A percentile compares a stretch with the other conserved stretches of the same genome.
Evolutionary conservation across 2,113 vertebrate species (phyloP).

Genomic region (Mus musculus): GRCm39 chr3:49983001-49983500

Average conservation of each 20-base stretch:
- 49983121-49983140: neutral
- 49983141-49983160: neutral
- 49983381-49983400: neutral
- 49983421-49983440: neutral
- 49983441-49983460: neutral
- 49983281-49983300: neutral
- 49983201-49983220: neutral
- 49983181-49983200: neutral
- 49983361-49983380: neutral
- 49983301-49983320: neutral
- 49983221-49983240: neutral
- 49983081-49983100: neutral
- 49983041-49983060: neutral
- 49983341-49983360: neutral
- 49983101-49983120: neutral
- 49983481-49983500: neutral
- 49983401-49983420: neutral
- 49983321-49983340: no score
- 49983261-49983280: neutral
- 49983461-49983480: neutral
- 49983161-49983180: neutral
- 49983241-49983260: no score
- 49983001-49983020: neutral
- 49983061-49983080: neutral
- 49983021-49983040: neutral